Conservation (phyloP, 1,140 invertebrate species). For the Archivesica marissinica region DNA sequence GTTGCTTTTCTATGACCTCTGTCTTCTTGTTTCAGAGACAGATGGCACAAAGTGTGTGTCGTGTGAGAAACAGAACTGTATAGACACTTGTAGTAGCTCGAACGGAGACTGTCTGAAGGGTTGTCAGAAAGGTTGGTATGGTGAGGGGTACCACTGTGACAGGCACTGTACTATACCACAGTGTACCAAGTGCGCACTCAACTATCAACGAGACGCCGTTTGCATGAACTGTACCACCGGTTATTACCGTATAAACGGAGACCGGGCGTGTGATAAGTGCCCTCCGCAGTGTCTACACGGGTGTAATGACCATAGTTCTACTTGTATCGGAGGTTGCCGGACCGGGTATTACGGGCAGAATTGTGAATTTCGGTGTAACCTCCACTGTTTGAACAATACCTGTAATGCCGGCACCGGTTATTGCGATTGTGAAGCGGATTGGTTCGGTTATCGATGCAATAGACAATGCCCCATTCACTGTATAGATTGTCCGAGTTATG, state of each 20-base stretch:
- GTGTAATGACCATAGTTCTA: constrained; percentile 18
- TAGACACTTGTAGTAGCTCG: neutral
- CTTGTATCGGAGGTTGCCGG: constrained; percentile 12
- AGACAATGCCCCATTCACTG: constrained; percentile 32
- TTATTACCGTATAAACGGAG: constrained; percentile 20
- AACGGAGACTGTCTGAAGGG: constrained; percentile 31
- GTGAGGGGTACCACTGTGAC: constrained; percentile 19
- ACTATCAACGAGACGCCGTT: neutral
- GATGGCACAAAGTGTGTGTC: neutral
- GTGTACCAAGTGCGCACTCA: constrained; percentile 14
- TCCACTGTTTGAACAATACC: neutral
- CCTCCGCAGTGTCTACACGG: neutral
- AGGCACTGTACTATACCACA: neutral
- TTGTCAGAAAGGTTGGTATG: constrained; percentile 41
- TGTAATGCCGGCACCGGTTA: neutral
- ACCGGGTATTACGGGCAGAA: constrained; percentile 28
- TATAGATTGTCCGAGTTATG: constrained; percentile 4
- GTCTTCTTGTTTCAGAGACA: neutral
- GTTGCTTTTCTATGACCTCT: neutral
- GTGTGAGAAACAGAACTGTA: constrained; percentile 24
- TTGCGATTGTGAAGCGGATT: constrained; percentile 25
- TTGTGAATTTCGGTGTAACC: constrained; percentile 9
- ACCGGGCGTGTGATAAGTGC: neutral
- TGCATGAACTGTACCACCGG: constrained; percentile 3
- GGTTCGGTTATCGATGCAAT: constrained; percentile 29